phyloP scores from a whole-genome alignment of 2,797 vertebrate species.

The Knipowitschia caucasica region DNA sequence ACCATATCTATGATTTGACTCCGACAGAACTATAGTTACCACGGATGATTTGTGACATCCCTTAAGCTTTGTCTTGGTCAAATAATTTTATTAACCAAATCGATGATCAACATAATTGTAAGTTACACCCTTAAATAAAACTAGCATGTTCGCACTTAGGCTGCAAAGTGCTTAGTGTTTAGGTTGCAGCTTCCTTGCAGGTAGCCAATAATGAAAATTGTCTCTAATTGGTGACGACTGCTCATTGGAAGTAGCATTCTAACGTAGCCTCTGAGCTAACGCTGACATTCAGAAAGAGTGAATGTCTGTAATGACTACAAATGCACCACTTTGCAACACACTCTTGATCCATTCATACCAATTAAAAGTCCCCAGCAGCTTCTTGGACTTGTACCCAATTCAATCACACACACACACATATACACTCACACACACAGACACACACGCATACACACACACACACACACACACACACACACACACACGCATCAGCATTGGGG shows the following conservation, averaged over 20 bases:
- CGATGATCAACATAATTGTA: too few relatives aligned
- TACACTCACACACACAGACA: slow-evolving; percentile 65
- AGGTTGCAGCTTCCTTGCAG: slow-evolving; percentile 6
- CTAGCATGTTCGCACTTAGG: not conserved
- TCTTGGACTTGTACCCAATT: slow-evolving; percentile 45
- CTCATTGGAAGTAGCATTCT: not conserved
- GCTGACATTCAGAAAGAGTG: slow-evolving; percentile 7
- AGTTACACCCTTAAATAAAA: too few relatives aligned
- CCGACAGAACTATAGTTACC: too few relatives aligned
- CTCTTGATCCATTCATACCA: slow-evolving; percentile 48
- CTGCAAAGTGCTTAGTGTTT: not conserved
- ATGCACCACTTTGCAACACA: slow-evolving; percentile 38
- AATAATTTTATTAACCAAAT: too few relatives aligned
- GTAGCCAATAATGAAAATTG: not conserved
- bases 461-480: slow-evolving; percentile 62
- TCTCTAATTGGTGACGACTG: slow-evolving; percentile 1
- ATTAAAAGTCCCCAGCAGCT: slow-evolving; percentile 45
- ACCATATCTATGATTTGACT: too few relatives aligned
- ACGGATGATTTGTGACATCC: too few relatives aligned
- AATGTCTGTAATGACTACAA: slow-evolving; percentile 16
- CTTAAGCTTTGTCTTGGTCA: too few relatives aligned
- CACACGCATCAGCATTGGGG: slow-evolving; percentile 64
- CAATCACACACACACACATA: slow-evolving; percentile 49
- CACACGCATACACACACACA: slow-evolving; percentile 51
- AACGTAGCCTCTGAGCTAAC: slow-evolving; percentile 3